A percentile compares a stretch with the other conserved stretches of the same genome.
These are phyloP conservation scores for Meloidogyne floridensis DNA, from an alignment of 1,140 invertebrate genomes.

Conservation along the genomic window DNA sequence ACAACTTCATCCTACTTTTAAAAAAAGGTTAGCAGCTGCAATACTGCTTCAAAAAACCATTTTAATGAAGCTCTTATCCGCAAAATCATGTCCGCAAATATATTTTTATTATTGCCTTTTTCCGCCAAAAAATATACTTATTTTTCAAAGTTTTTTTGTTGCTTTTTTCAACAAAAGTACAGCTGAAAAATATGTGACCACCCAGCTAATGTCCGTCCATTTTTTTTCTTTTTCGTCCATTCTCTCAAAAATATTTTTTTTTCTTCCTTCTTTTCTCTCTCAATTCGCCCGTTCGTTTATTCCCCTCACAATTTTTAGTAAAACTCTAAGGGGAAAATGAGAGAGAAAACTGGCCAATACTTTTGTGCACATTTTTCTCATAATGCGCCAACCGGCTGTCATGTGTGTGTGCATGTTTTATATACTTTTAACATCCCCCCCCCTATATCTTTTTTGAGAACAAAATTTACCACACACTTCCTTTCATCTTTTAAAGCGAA, in stretches of 20 bases:
- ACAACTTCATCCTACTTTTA: too few species aligned
- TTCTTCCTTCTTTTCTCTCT: background rate
- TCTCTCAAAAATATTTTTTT: background rate
- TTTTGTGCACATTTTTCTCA: background rate
- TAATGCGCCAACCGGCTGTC: conserved; percentile 6
- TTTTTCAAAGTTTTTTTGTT: background rate
- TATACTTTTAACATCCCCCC: conserved; percentile 6
- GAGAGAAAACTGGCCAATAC: background rate
- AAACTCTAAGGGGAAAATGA: background rate
- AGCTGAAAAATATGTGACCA: background rate
- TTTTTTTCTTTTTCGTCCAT: too few species aligned
- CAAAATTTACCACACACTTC: background rate
- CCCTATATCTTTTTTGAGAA: background rate
- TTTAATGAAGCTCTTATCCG: background rate
- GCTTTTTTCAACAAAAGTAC: background rate
- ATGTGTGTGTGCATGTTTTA: background rate
- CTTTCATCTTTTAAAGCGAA: background rate
- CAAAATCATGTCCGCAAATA: background rate
- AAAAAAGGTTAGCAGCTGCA: too few species aligned
- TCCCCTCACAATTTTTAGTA: background rate
- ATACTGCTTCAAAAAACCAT: too few species aligned
- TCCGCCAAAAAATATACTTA: background rate
- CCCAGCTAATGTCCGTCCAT: background rate
- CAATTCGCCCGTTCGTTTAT: background rate
- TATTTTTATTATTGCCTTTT: background rate